Evolutionary conservation across 2,113 vertebrate genomes (phyloP).

Genomic region (Engystomops pustulosus): DNA sequence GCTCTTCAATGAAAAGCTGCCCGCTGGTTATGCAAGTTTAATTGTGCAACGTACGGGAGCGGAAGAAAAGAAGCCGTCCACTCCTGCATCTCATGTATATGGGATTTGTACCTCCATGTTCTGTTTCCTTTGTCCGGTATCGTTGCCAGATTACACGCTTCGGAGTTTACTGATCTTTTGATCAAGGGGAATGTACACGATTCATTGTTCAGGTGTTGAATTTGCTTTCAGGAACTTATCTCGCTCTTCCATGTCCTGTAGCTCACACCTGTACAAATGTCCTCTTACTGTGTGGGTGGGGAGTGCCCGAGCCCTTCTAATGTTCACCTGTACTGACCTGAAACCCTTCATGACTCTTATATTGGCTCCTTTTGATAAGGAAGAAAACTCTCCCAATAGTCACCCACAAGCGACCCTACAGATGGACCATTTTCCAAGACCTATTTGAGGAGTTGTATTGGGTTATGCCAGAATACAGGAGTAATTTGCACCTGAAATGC

Average conservation of each 20-base stretch:
- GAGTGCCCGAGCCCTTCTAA: background rate
- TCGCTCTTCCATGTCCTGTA: constrained; percentile 9
- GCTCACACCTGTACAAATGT: constrained; percentile 2
- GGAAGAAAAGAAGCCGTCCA: constrained; percentile 2
- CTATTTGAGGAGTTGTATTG: too few relatives aligned
- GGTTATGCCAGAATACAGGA: too few relatives aligned
- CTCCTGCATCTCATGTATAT: background rate
- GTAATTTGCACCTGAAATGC: too few relatives aligned
- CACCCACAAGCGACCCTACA: too few relatives aligned
- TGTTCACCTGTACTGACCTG: too few relatives aligned
- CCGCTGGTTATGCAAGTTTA: constrained; percentile 34
- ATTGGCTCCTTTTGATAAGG: too few relatives aligned
- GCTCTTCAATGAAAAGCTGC: constrained; percentile 33
- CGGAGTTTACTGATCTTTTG: constrained; percentile 11
- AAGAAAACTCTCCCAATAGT: too few relatives aligned
- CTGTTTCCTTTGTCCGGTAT: background rate
- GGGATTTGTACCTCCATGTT: background rate
- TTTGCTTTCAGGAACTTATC: constrained; percentile 24
- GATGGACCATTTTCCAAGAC: too few relatives aligned
- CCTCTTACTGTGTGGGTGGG: background rate
- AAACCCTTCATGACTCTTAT: too few relatives aligned
- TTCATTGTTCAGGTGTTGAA: background rate
- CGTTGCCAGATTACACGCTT: background rate
- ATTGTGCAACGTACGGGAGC: constrained; percentile 37
- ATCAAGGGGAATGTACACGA: background rate